These are phyloP conservation scores for Drosophila meridiana DNA, from an alignment of 2,888 invertebrate species.

Conservation along the genomic window DNA sequence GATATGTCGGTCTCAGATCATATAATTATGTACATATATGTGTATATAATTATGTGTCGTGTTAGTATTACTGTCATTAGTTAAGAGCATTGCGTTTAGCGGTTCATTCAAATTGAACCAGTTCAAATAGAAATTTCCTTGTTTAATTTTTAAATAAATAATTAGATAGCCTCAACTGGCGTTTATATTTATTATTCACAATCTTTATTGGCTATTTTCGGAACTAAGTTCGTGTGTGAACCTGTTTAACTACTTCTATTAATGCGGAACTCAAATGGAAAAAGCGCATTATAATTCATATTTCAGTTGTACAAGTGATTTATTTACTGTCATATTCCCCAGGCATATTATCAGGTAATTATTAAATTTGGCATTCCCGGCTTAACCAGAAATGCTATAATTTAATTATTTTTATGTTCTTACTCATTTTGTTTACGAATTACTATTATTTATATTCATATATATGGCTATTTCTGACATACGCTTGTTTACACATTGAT, in stretches of 20 bases:
- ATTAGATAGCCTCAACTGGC: not conserved
- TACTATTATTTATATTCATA: not conserved
- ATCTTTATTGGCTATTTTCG: not conserved
- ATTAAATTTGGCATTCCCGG: not conserved
- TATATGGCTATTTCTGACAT: not conserved
- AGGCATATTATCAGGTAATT: not conserved
- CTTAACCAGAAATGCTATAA: not conserved
- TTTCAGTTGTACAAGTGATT: not conserved
- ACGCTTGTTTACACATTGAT: not conserved
- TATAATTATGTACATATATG: too few relatives aligned
- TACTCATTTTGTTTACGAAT: not conserved
- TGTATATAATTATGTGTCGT: too few relatives aligned
- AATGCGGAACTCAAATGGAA: not conserved
- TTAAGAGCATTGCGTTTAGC: not conserved
- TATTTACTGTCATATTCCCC: not conserved
- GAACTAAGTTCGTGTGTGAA: not conserved
- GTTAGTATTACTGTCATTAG: constrained; percentile 6
- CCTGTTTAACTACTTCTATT: not conserved
- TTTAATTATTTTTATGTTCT: not conserved
- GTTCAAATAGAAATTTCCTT: not conserved
- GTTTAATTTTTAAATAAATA: not conserved
- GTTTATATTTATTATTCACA: not conserved
- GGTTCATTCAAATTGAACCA: constrained; percentile 1
- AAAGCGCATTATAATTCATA: not conserved
- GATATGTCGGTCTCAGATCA: too few relatives aligned